Conservation (phyloP, 2,888 invertebrate species). For the Tetanocera ferruginea region DNA sequence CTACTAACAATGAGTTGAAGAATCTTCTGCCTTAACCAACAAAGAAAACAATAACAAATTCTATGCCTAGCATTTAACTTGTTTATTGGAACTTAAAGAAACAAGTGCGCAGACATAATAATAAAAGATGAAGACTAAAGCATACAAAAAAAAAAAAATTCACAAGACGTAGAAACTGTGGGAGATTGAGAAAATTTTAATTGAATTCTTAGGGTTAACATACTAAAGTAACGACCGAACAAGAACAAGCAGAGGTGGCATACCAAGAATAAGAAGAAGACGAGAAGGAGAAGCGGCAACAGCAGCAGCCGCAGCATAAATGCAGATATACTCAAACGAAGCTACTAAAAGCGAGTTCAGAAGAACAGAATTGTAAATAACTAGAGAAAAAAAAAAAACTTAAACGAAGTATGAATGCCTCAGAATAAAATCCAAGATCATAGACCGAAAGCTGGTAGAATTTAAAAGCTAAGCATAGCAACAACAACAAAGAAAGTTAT, state of each 20-base stretch:
- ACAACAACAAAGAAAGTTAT: not conserved
- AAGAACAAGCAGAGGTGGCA: not conserved
- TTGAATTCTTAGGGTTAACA: constrained; percentile 19
- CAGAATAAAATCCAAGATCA: not conserved
- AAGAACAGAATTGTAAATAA: not conserved
- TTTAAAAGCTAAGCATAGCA: not conserved
- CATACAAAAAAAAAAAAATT: not conserved
- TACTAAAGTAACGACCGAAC: not conserved
- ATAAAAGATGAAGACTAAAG: not conserved
- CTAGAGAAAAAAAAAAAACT: not conserved
- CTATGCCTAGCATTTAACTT: not conserved
- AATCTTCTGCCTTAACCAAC: not conserved
- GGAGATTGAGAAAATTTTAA: constrained; percentile 21
- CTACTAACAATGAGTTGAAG: not conserved
- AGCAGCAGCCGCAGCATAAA: not conserved
- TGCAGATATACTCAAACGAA: not conserved
- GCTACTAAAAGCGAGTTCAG: not conserved
- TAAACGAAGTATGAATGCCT: not conserved
- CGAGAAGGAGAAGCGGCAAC: not conserved
- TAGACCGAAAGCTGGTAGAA: not conserved
- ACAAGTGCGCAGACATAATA: constrained; percentile 2
- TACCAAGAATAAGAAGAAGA: not conserved
- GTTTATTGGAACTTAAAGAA: constrained; percentile 8
- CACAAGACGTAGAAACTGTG: not conserved
- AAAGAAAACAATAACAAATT: not conserved